Base-by-base conservation (phyloP, 1,140 invertebrate species). In the Bombus breviceps region DNA sequence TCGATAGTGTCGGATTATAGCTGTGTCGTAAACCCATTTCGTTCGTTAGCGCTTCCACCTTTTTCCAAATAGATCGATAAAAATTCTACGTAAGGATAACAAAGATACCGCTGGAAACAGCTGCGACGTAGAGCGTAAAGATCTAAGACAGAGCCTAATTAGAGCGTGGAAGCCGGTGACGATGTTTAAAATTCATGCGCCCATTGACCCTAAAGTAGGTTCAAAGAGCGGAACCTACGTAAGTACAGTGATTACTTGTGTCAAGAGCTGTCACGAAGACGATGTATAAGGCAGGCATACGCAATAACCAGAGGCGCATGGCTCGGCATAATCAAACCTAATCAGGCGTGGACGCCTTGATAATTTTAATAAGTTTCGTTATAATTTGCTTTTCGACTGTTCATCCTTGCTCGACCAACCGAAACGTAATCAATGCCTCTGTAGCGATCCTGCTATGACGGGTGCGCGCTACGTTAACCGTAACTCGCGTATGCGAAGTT, bases 151-250 rank as follows among this genome's bases (percentile, higher is more conserved):
- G n/a, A 25, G 59, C 75, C 39, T 89, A 86, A 89, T 89, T 89
- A 86, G 80, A 86, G 68, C 87, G 47, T 64, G 57, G 34, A 77
- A 59, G 76, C 43, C 43, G 66, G 73, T 34, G 66, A 71, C 73
- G 75, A 83, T 86, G 76, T 89, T 89, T 89, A 89, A 89, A 89
- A 89, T 89, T 89, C 85, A 89, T 89, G 80, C 71, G 66, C 78
- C 66, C 83, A 86, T 89, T 89, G 88, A 89, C 84, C 88, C 83
- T 89, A 74, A 64, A 83, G 41, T 78, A 83, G 75, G 80, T 89
- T 89, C 88, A 89, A 81, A 89, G 87, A 71, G 73, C 59, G 68
- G 53, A 82, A 86, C n/a, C 72, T 82, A 82, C 66, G 68, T 66
- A 62, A 62, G 62, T 43, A 86, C 73, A 69, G 78, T 89, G 84